Conservation (phyloP, 2,888 invertebrate genomes). For the Andrena marginata region DNA sequence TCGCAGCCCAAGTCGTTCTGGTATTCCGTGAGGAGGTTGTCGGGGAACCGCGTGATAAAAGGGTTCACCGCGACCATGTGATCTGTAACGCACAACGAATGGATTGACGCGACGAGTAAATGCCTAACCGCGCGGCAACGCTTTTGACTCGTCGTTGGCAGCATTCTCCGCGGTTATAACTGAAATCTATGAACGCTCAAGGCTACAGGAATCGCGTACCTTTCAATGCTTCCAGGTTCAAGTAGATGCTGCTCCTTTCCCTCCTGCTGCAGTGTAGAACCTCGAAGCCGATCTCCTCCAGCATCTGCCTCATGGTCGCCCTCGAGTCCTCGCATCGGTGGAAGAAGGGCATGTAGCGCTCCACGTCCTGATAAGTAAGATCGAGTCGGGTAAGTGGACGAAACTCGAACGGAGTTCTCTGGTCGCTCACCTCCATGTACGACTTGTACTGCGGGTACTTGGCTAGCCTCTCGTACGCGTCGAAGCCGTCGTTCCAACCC, state of each 20-base stretch:
- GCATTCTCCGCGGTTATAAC: not conserved
- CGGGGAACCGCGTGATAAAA: constrained; percentile 88
- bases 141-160: not conserved
- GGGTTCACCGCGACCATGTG: constrained; percentile 90
- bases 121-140: not conserved
- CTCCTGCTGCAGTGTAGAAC: constrained; percentile 87
- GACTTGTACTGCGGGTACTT: constrained; percentile 87
- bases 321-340: constrained; percentile 88
- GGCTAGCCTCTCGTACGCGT: constrained; percentile 89
- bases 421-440: constrained; percentile 87
- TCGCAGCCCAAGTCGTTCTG: constrained; percentile 88
- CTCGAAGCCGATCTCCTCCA: constrained; percentile 88
- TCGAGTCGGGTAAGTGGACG: not conserved
- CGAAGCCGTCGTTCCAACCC: constrained; percentile 89
- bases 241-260: constrained; percentile 87
- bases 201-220: constrained; percentile 84
- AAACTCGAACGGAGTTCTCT: not conserved
- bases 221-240: constrained; percentile 87
- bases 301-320: constrained; percentile 86
- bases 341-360: constrained; percentile 89
- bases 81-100: constrained; percentile 84
- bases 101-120: too few species aligned
- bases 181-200: not conserved
- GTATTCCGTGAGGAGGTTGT: constrained; percentile 87
- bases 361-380: constrained; percentile 86